phyloP scores from a whole-genome alignment of 2,113 vertebrate genomes.

The Amphilophus citrinellus region DNA sequence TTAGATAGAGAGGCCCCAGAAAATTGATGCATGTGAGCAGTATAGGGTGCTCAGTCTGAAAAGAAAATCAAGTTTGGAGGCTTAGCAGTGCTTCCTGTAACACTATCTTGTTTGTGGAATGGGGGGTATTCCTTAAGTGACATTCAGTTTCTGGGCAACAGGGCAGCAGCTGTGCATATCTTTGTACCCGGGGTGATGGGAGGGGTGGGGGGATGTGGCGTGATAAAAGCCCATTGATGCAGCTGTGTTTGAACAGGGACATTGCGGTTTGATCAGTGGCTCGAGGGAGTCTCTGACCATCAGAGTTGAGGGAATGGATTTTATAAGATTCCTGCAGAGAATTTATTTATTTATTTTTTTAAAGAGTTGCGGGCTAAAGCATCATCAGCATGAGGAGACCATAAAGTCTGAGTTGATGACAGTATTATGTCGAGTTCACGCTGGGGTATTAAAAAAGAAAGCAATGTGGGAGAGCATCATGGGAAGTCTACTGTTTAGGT shows the following conservation, averaged over 20 bases:
- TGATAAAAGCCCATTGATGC: slow-evolving; percentile 75
- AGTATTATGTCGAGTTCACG: slow-evolving; percentile 22
- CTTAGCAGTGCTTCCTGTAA: slow-evolving; percentile 67
- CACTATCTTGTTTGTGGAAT: slow-evolving; percentile 69
- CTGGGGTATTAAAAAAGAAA: background rate
- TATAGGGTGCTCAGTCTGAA: slow-evolving; percentile 7
- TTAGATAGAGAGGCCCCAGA: slow-evolving; percentile 36
- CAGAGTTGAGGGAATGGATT: slow-evolving; percentile 25
- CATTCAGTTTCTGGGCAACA: slow-evolving; percentile 82
- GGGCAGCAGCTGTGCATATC: slow-evolving; percentile 82
- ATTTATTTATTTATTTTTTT: slow-evolving; percentile 3
- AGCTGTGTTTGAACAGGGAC: slow-evolving; percentile 80
- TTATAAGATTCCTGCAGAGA: slow-evolving; percentile 26
- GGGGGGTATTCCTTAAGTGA: slow-evolving; percentile 73
- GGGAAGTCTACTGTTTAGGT: background rate
- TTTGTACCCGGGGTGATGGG: slow-evolving; percentile 63
- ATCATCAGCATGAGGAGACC: background rate
- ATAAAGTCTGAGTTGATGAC: background rate
- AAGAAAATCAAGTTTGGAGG: slow-evolving; percentile 61
- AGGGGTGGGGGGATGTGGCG: slow-evolving; percentile 14
- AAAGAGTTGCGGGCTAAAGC: background rate
- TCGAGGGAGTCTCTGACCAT: slow-evolving; percentile 27
- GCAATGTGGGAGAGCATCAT: background rate
- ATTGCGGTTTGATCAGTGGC: slow-evolving; percentile 71
- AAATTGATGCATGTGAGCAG: slow-evolving; percentile 45